phyloP scores from a whole-genome alignment of 2,113 vertebrate genomes.

The Jaculus jaculus region DNA sequence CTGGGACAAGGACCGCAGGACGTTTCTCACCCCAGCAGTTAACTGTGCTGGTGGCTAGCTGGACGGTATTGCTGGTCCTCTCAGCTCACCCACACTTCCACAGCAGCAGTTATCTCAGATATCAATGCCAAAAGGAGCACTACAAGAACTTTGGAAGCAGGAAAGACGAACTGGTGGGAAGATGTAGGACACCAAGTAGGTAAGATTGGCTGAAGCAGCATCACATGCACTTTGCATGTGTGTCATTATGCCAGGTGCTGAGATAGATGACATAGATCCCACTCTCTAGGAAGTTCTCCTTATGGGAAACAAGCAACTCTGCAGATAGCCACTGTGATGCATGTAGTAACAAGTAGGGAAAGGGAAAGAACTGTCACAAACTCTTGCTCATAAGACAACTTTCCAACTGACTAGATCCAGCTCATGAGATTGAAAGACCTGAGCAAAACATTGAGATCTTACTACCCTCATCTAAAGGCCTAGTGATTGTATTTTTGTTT shows the following conservation, averaged over 20 bases:
- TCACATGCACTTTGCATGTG: accelerated
- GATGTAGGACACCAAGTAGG: neutral
- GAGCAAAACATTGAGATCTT: neutral
- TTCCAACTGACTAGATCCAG: neutral
- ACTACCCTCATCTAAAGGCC: neutral
- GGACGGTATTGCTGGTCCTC: neutral
- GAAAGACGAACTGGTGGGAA: neutral
- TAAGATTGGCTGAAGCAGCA: neutral
- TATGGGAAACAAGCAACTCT: neutral
- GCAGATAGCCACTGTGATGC: neutral
- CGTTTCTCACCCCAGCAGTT: neutral
- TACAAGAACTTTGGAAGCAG: neutral
- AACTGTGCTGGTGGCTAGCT: neutral
- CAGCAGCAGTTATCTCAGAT: neutral
- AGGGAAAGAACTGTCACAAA: neutral
- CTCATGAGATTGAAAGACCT: neutral
- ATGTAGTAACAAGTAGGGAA: neutral
- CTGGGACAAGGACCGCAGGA: neutral
- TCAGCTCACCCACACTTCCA: neutral
- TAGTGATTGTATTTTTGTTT: neutral
- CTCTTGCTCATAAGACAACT: neutral
- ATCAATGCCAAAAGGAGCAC: neutral
- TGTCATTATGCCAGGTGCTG: neutral
- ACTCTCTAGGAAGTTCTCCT: neutral
- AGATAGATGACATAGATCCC: neutral